These are phyloP conservation scores for Dromiciops gliroides DNA, from an alignment of 2,113 vertebrate species.

Conservation along the genomic window DNA sequence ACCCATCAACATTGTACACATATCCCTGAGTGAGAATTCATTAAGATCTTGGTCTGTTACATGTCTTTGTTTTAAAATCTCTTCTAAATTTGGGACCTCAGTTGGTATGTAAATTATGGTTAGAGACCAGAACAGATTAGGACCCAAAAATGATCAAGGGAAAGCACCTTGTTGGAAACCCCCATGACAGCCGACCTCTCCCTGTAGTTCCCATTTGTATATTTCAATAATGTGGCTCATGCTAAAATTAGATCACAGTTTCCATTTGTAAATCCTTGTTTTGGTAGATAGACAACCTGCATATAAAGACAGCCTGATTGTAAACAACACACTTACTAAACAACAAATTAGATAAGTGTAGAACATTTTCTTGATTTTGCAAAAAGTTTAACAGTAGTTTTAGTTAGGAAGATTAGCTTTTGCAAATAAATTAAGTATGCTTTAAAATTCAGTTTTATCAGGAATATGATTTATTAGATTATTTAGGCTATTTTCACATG, in stretches of 20 bases:
- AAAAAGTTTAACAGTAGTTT: background rate
- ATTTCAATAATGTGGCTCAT: slow-evolving; percentile 70
- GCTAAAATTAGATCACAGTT: slow-evolving; percentile 76
- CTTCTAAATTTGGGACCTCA: slow-evolving; percentile 68
- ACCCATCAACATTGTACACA: background rate
- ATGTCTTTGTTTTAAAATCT: slow-evolving; percentile 49
- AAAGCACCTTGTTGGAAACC: slow-evolving; percentile 86
- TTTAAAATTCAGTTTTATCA: background rate
- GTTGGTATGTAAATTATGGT: slow-evolving; percentile 85
- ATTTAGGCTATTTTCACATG: background rate
- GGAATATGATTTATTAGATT: background rate
- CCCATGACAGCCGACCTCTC: slow-evolving; percentile 72
- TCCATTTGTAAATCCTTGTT: slow-evolving; percentile 59
- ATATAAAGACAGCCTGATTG: slow-evolving; percentile 25
- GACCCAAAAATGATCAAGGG: slow-evolving; percentile 79
- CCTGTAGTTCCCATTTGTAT: slow-evolving; percentile 73
- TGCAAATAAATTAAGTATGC: background rate
- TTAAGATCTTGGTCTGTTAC: slow-evolving; percentile 28
- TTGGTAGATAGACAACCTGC: slow-evolving; percentile 55
- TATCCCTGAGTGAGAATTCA: slow-evolving; percentile 45
- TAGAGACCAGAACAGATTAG: slow-evolving; percentile 81
- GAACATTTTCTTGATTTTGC: background rate
- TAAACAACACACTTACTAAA: slow-evolving; percentile 57
- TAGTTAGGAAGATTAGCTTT: background rate
- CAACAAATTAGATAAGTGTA: background rate